Conservation (phyloP, 2,113 vertebrate genomes). For the Eidolon helvum region DNA sequence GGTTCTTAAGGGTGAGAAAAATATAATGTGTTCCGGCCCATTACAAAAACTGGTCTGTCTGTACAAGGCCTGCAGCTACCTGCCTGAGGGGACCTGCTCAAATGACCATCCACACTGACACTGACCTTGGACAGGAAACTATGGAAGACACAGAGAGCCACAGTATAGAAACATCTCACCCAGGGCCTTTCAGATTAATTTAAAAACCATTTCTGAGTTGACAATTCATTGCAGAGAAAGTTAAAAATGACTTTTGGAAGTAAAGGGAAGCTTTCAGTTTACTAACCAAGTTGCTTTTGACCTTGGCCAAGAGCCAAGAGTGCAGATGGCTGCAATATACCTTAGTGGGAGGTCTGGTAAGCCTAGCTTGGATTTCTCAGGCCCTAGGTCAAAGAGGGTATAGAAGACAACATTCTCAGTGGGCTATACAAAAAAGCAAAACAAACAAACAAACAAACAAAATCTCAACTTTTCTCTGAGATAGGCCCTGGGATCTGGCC, state of each 20-base stretch:
- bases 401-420: neutral
- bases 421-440: neutral
- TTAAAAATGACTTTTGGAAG: neutral
- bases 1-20: constrained; percentile 12
- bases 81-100: neutral
- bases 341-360: constrained; percentile 18
- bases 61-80: neutral
- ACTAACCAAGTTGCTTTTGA: neutral
- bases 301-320: neutral
- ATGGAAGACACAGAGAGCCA: neutral
- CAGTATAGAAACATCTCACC: neutral
- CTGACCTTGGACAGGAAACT: neutral
- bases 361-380: constrained; percentile 4
- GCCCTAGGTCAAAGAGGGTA: neutral
- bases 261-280: neutral
- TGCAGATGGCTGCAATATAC: neutral
- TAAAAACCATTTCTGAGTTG: neutral
- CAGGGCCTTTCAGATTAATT: neutral
- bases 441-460: neutral
- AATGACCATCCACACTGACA: neutral
- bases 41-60: neutral
- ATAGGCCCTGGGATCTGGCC: neutral
- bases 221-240: neutral
- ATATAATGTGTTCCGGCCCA: neutral
- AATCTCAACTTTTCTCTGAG: neutral